Conservation (phyloP, 1,140 invertebrate genomes). For the Teleogryllus occipitalis region DNA sequence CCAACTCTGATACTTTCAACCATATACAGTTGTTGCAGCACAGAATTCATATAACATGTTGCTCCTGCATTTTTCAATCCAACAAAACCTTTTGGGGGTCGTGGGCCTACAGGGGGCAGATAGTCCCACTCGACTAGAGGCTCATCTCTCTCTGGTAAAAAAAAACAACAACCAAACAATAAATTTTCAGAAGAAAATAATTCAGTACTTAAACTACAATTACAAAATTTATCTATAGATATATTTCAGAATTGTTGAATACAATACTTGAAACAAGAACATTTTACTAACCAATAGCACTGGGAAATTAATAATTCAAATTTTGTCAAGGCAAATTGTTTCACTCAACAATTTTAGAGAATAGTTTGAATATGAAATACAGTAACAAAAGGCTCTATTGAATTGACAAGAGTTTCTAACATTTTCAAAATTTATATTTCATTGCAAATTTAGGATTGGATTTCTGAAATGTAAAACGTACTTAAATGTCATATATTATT, state of each 20-base stretch:
- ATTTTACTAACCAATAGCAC: background rate
- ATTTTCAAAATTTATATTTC: too few relatives aligned
- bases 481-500: too few relatives aligned
- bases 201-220: background rate
- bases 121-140: conserved; percentile 94
- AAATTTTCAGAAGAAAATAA: background rate
- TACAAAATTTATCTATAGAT: background rate
- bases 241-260: background rate
- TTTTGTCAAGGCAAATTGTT: too few relatives aligned
- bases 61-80: conserved; percentile 97
- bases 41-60: conserved; percentile 99
- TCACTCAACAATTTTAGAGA: too few relatives aligned
- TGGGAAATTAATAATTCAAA: background rate
- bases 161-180: conserved; percentile 23
- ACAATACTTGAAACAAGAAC: background rate
- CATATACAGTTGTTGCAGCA: conserved; percentile 95
- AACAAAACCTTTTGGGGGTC: conserved; percentile 84
- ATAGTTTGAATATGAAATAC: too few relatives aligned
- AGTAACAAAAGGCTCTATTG: too few relatives aligned
- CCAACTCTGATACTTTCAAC: conserved; percentile 82
- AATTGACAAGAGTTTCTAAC: too few relatives aligned
- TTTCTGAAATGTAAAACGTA: too few relatives aligned
- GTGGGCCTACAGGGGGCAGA: conserved; percentile 85
- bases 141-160: conserved; percentile 55
- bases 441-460: too few relatives aligned